A percentile compares a stretch with the other conserved stretches of the same genome.
Evolutionary conservation across 2,113 vertebrate species (phyloP).

Genomic region (Sphyrna mokarran): DNA sequence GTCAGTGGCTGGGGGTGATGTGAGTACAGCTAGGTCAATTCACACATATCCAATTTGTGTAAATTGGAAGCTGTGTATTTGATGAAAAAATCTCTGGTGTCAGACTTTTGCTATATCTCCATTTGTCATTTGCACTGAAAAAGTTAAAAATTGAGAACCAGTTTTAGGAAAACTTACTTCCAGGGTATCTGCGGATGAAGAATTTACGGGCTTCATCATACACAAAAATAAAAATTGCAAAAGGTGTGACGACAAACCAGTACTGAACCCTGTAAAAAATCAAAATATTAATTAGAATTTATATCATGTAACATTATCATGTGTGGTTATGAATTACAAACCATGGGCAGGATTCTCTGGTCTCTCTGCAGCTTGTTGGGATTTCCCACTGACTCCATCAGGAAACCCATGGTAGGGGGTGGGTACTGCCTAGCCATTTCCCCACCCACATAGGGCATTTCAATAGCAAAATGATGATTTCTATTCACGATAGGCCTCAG

Average conservation of each 20-base stretch:
- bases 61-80: not conserved
- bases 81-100: not conserved
- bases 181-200: constrained; percentile 62
- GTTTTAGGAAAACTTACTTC: constrained; percentile 55
- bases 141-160: not conserved
- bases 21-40: not conserved
- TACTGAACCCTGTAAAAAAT: constrained; percentile 57
- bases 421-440: too few relatives aligned
- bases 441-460: too few relatives aligned
- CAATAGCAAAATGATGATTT: too few relatives aligned
- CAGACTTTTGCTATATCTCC: not conserved
- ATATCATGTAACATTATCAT: not conserved
- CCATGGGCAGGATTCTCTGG: too few relatives aligned
- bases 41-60: not conserved
- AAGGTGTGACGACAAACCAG: constrained; percentile 61
- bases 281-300: not conserved
- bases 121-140: not conserved
- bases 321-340: too few relatives aligned
- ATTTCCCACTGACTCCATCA: too few relatives aligned
- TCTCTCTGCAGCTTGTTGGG: too few relatives aligned
- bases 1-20: not conserved
- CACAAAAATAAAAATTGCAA: constrained; percentile 63
- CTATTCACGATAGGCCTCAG: too few relatives aligned
- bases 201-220: constrained; percentile 67
- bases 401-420: too few relatives aligned